phyloP scores from a whole-genome alignment of 2,797 vertebrate genomes.

The Aeoliscus strigatus region DNA sequence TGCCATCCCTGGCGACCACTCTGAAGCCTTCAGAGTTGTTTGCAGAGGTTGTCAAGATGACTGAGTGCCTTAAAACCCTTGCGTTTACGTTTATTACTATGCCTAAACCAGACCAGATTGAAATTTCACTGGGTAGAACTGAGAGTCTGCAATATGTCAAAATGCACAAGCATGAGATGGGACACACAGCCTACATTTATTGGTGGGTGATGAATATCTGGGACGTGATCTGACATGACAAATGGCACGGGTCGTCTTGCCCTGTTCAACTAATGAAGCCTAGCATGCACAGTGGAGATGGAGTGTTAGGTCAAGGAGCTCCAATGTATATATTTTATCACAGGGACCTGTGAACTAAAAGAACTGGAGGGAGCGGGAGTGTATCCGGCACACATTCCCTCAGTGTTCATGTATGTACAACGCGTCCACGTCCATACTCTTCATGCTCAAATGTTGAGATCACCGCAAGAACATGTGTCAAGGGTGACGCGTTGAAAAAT shows the following conservation, averaged over 20 bases:
- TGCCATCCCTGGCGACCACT: constrained; percentile 30
- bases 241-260: constrained; percentile 22
- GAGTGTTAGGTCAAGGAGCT: constrained; percentile 18
- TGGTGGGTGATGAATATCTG: constrained; percentile 29
- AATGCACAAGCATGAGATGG: constrained; percentile 23
- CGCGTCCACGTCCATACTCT: no score
- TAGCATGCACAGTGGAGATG: constrained; percentile 3
- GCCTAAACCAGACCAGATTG: constrained; percentile 36
- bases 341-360: no score
- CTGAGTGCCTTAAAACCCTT: constrained; percentile 29
- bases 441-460: no score
- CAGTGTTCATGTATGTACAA: no score
- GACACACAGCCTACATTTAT: constrained; percentile 18
- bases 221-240: constrained; percentile 38
- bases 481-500: no score
- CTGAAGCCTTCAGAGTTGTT: constrained; percentile 43
- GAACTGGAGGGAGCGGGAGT: no score
- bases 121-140: constrained; percentile 31
- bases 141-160: constrained; percentile 28
- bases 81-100: constrained; percentile 41
- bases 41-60: constrained; percentile 51
- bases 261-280: constrained; percentile 7
- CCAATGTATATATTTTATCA: constrained; percentile 3
- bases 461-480: no score
- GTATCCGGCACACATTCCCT: no score